A percentile compares a stretch with the other conserved stretches of the same genome.
Evolutionary conservation across 1,140 invertebrate species (phyloP).

Genomic region (Trypoxylus dichotomus): DNA sequence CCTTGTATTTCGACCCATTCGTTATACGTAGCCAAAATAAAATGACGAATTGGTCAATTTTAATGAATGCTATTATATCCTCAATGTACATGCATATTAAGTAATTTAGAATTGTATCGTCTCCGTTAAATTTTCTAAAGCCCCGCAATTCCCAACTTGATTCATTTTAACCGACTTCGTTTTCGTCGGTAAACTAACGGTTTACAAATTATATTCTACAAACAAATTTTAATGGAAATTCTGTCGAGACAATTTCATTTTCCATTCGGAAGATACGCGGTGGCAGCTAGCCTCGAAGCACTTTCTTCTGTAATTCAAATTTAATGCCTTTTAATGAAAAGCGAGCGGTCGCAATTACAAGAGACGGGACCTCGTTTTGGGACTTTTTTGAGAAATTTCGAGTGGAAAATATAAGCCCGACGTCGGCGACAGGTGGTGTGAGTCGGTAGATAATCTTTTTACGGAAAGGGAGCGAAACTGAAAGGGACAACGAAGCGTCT

Average conservation of each 20-base stretch:
- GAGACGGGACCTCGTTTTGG: not conserved
- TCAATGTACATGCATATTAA: too few species aligned
- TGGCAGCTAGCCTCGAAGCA: not conserved
- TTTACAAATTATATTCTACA: not conserved
- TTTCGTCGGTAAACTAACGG: not conserved
- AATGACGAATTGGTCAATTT: too few species aligned
- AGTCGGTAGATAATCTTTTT: constrained; percentile 3
- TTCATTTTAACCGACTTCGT: not conserved
- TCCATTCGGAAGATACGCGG: not conserved
- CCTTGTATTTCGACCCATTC: too few species aligned
- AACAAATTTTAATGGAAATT: not conserved
- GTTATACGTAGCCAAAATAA: too few species aligned
- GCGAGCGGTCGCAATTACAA: not conserved
- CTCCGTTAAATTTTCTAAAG: too few species aligned
- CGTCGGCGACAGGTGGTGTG: not conserved
- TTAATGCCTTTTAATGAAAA: constrained; percentile 18
- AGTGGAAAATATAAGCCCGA: not conserved
- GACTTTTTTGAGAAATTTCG: not conserved
- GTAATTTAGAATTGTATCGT: too few species aligned
- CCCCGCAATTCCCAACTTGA: too few species aligned
- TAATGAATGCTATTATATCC: too few species aligned
- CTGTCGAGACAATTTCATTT: not conserved
- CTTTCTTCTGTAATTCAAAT: constrained; percentile 8
- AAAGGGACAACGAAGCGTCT: not conserved
- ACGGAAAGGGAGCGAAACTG: not conserved